phyloP scores from a whole-genome alignment of 1,140 invertebrate genomes.

The Drosophila melanica region DNA sequence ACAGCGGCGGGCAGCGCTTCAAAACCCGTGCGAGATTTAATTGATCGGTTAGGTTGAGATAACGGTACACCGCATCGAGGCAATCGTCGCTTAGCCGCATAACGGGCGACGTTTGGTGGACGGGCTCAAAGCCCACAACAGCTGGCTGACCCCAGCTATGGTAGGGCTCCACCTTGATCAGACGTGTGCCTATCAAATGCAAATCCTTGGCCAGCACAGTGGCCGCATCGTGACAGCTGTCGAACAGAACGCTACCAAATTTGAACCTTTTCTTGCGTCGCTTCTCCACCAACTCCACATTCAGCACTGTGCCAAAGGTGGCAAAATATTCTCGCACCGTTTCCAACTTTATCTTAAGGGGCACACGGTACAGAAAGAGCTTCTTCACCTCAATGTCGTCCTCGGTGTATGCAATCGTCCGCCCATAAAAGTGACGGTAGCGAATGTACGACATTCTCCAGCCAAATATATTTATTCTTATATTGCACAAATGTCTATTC shows the following conservation, averaged over 20 bases:
- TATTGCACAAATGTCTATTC: background rate
- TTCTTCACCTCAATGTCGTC: slow-evolving; percentile 3
- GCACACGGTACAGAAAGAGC: background rate
- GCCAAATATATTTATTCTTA: background rate
- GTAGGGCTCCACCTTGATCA: background rate
- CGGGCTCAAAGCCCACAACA: background rate
- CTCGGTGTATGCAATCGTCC: slow-evolving; percentile 5
- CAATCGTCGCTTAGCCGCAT: slow-evolving; percentile 11
- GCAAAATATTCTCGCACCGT: background rate
- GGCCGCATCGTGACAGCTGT: slow-evolving; percentile 5
- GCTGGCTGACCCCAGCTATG: slow-evolving; percentile 20
- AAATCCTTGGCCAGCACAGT: background rate
- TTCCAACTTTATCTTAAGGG: background rate
- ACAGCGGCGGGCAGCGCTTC: background rate
- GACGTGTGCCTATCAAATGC: background rate
- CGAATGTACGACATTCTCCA: background rate
- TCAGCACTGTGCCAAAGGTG: slow-evolving; percentile 2
- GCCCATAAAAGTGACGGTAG: background rate
- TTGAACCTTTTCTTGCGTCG: background rate
- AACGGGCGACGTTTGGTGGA: background rate
- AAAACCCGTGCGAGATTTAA: slow-evolving; percentile 4
- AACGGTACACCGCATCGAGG: background rate
- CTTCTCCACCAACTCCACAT: background rate
- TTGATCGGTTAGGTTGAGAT: slow-evolving; percentile 1
- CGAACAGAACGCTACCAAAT: background rate